Conservation (phyloP, 2,888 invertebrate genomes). For the Euplexia lucipara region DNA sequence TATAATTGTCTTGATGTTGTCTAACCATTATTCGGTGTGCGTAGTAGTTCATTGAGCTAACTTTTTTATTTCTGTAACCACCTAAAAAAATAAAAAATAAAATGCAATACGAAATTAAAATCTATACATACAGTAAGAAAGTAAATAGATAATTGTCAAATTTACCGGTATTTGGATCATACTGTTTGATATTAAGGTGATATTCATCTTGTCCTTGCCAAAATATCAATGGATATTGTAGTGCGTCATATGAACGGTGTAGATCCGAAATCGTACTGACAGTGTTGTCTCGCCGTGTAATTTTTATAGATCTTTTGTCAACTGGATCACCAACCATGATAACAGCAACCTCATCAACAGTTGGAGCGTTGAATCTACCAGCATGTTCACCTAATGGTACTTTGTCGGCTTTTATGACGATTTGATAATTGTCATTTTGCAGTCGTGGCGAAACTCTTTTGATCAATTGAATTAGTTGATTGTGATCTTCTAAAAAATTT, state of each 20-base stretch:
- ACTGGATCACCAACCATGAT: neutral
- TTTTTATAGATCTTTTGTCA: neutral
- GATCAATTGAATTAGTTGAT: neutral
- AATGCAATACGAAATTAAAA: neutral
- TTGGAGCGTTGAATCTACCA: neutral
- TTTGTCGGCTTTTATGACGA: neutral
- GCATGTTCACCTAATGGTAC: neutral
- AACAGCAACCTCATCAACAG: neutral
- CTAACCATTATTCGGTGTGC: no score
- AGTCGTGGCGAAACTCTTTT: neutral
- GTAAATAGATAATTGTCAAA: neutral
- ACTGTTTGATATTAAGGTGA: neutral
- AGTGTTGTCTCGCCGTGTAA: neutral
- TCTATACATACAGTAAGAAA: neutral
- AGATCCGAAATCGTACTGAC: neutral
- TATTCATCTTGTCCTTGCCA: neutral
- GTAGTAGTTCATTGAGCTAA: neutral
- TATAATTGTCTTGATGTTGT: no score
- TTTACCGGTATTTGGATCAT: neutral
- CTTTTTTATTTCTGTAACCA: neutral
- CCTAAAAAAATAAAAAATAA: neutral
- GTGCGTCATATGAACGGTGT: no score
- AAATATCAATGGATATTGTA: neutral
- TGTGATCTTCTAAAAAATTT: neutral
- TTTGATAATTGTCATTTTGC: neutral